A percentile compares a stretch with the other conserved stretches of the same genome.
These are phyloP conservation scores for Trachelus tabidus DNA, from an alignment of 2,888 invertebrate genomes.

Conservation along the genomic window DNA sequence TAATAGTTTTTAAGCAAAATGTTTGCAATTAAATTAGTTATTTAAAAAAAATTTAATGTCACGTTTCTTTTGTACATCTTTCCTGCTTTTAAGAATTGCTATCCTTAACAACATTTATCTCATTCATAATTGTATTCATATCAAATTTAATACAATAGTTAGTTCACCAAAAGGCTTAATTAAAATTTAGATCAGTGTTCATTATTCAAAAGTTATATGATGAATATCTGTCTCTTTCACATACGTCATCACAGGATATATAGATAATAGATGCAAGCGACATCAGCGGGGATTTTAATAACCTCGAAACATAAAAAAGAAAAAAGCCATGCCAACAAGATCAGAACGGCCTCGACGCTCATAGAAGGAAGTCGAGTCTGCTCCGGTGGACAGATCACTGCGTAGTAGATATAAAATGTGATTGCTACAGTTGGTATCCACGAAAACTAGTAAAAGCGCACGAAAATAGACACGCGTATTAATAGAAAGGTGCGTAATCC, in stretches of 20 bases:
- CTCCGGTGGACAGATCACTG: background rate
- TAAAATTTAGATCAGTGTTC: background rate
- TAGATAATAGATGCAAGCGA: background rate
- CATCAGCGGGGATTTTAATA: background rate
- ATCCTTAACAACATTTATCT: too few relatives aligned
- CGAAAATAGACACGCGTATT: constrained; percentile 1
- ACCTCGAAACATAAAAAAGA: background rate
- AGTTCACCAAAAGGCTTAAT: background rate
- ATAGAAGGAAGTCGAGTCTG: background rate
- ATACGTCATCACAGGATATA: background rate
- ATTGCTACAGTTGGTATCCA: background rate
- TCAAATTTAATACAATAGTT: background rate
- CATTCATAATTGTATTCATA: too few relatives aligned
- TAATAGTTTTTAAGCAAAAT: background rate
- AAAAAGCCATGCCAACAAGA: background rate
- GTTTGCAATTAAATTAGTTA: background rate
- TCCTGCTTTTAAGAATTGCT: too few relatives aligned
- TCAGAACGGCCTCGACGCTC: background rate
- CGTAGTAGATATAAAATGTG: constrained; percentile 1
- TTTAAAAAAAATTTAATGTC: background rate
- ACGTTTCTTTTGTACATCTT: too few relatives aligned
- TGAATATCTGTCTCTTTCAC: too few relatives aligned
- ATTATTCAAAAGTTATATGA: background rate
- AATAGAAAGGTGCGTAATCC: background rate
- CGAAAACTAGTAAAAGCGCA: background rate